Evolutionary conservation across 2,113 vertebrate species (phyloP).

Genomic region (Cololabis saira): DNA sequence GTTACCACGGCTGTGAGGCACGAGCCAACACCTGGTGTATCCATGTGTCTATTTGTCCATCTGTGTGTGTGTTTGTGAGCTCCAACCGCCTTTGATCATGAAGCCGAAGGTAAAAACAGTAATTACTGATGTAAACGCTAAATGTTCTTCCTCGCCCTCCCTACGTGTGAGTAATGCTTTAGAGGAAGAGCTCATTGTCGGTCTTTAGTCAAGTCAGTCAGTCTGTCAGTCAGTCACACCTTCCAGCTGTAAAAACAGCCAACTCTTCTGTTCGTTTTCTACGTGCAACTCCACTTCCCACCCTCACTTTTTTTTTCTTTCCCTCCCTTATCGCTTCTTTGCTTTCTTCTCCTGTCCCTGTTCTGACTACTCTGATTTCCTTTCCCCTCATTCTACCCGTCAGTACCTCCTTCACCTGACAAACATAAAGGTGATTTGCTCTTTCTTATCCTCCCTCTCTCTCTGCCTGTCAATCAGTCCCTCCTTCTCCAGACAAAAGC

Average conservation of each 20-base stretch:
- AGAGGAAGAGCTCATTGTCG: slow-evolving; percentile 52
- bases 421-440: slow-evolving; percentile 53
- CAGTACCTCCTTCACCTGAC: slow-evolving; percentile 59
- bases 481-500: slow-evolving; percentile 69
- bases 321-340: slow-evolving; percentile 20
- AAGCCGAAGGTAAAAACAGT: slow-evolving; percentile 77
- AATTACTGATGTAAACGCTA: slow-evolving; percentile 75
- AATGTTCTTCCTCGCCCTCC: slow-evolving; percentile 50
- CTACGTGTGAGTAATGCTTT: slow-evolving; percentile 55
- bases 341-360: slow-evolving; percentile 14
- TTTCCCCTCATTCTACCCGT: slow-evolving; percentile 44
- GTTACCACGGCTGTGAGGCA: slow-evolving; percentile 56
- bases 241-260: slow-evolving; percentile 46
- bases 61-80: slow-evolving; percentile 52
- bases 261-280: slow-evolving; percentile 28
- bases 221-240: slow-evolving; percentile 56
- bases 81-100: slow-evolving; percentile 82
- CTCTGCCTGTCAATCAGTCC: slow-evolving; percentile 63
- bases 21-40: slow-evolving; percentile 66
- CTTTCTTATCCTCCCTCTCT: slow-evolving; percentile 37
- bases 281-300: neutral
- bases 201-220: slow-evolving; percentile 53
- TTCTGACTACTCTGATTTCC: slow-evolving; percentile 53
- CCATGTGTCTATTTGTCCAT: slow-evolving; percentile 56
- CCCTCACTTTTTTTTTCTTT: slow-evolving; percentile 16